phyloP scores from a whole-genome alignment of 1,140 invertebrate genomes.

The Lasioglossum baleicum region DNA sequence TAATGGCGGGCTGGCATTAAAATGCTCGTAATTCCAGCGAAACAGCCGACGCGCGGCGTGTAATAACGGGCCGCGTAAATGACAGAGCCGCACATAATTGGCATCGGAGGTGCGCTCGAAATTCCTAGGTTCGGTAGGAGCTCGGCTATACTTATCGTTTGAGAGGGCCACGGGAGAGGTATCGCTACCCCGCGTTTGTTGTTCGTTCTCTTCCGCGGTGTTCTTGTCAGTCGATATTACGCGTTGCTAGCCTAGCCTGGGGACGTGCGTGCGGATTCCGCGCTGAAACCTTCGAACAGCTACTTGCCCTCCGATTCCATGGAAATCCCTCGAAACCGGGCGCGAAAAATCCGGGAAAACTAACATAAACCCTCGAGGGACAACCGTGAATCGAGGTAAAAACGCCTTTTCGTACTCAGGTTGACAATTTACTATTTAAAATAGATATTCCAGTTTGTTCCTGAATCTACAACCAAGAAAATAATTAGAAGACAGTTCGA shows the following conservation, averaged over 20 bases:
- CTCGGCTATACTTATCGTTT: slow-evolving; percentile 32
- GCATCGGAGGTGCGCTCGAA: slow-evolving; percentile 31
- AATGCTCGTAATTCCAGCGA: slow-evolving; percentile 34
- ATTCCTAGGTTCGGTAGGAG: slow-evolving; percentile 31
- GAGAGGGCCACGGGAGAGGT: slow-evolving; percentile 5
- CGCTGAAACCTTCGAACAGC: background rate
- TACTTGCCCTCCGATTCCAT: background rate
- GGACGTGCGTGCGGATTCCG: slow-evolving; percentile 31
- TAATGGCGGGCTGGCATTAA: slow-evolving; percentile 31
- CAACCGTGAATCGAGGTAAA: too few relatives aligned
- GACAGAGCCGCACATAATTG: slow-evolving; percentile 39
- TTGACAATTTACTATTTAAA: too few relatives aligned
- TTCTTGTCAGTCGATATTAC: slow-evolving; percentile 36
- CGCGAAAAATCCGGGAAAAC: too few relatives aligned
- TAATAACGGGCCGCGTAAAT: slow-evolving; percentile 40
- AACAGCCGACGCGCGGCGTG: slow-evolving; percentile 11
- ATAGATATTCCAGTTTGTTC: too few relatives aligned
- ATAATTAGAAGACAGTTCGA: too few relatives aligned
- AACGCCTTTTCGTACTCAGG: too few relatives aligned
- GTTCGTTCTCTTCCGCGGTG: background rate
- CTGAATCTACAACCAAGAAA: too few relatives aligned
- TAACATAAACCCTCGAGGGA: too few relatives aligned
- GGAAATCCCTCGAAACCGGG: too few relatives aligned
- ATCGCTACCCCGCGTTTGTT: background rate
- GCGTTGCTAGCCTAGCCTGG: slow-evolving; percentile 13